A percentile compares a stretch with the other conserved stretches of the same genome.
These are phyloP conservation scores for Hydrolagus colliei DNA, from an alignment of 2,797 vertebrate genomes.

Conservation along the genomic window DNA sequence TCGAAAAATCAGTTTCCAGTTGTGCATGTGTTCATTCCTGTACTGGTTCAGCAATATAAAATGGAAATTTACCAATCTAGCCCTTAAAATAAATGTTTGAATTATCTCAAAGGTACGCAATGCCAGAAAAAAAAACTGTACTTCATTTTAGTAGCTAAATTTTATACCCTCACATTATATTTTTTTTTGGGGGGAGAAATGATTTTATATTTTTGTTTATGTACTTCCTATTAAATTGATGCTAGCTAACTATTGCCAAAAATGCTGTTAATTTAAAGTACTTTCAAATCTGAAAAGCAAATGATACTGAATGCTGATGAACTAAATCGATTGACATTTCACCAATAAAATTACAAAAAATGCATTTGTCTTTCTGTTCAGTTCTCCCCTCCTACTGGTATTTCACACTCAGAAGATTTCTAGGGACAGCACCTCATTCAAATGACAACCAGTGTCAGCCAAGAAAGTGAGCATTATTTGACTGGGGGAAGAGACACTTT, in stretches of 20 bases:
- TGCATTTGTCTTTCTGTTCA: too few relatives aligned
- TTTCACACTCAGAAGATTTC: too few relatives aligned
- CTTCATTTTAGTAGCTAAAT: constrained; percentile 3
- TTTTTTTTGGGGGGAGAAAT: not conserved
- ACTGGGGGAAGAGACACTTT: too few relatives aligned
- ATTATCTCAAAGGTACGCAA: not conserved
- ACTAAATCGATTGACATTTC: not conserved
- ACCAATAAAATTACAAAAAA: not conserved
- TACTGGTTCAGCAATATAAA: not conserved
- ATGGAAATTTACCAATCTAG: not conserved
- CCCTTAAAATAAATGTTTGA: not conserved
- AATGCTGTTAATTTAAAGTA: constrained; percentile 20
- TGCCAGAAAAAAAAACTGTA: constrained; percentile 10
- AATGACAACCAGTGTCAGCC: too few relatives aligned
- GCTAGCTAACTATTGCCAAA: constrained; percentile 5
- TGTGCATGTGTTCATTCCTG: not conserved
- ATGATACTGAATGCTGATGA: not conserved
- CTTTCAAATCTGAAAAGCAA: not conserved
- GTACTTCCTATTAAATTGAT: constrained; percentile 6
- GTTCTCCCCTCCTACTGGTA: not conserved
- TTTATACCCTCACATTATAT: not conserved
- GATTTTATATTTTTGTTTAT: constrained; percentile 15
- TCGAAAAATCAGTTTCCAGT: not conserved
- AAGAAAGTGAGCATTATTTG: not conserved
- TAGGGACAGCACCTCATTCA: too few relatives aligned